These are phyloP conservation scores for Apolygus lucorum DNA, from an alignment of 1,140 invertebrate species.

Conservation along the genomic window DNA sequence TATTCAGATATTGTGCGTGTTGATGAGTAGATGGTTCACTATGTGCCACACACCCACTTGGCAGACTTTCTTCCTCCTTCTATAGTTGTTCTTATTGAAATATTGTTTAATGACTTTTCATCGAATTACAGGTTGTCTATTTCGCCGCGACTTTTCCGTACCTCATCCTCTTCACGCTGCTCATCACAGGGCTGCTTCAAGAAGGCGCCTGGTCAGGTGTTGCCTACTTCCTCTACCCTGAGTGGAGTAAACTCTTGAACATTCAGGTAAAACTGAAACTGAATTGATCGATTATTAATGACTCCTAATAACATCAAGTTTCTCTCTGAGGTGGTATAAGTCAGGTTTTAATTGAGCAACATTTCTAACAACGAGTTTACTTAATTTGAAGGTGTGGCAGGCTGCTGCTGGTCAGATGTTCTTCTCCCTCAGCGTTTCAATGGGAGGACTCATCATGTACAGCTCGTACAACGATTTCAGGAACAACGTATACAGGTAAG, in stretches of 20 bases:
- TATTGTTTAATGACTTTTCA: no score
- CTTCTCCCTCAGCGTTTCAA: constrained; percentile 71
- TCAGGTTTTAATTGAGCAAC: not conserved
- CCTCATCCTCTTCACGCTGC: constrained; percentile 64
- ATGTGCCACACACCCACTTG: no score
- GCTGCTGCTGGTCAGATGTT: constrained; percentile 77
- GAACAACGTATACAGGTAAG: constrained; percentile 78
- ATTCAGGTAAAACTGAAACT: constrained; percentile 44
- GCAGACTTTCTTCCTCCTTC: no score
- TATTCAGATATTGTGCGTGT: no score
- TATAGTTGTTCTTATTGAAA: no score
- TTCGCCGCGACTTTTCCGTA: constrained; percentile 82
- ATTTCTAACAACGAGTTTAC: not conserved
- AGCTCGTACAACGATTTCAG: constrained; percentile 74
- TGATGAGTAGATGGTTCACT: no score
- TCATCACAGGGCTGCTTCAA: constrained; percentile 64
- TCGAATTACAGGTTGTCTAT: constrained; percentile 47
- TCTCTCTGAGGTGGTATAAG: not conserved
- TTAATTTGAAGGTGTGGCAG: constrained; percentile 60
- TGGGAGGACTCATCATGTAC: constrained; percentile 69
- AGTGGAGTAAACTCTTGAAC: constrained; percentile 57
- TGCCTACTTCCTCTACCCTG: constrained; percentile 60
- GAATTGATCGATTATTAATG: not conserved
- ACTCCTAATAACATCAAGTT: not conserved
- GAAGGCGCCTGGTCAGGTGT: constrained; percentile 67